These are phyloP conservation scores for Plebejus argus DNA, from an alignment of 2,888 invertebrate species.

Conservation along the genomic window DNA sequence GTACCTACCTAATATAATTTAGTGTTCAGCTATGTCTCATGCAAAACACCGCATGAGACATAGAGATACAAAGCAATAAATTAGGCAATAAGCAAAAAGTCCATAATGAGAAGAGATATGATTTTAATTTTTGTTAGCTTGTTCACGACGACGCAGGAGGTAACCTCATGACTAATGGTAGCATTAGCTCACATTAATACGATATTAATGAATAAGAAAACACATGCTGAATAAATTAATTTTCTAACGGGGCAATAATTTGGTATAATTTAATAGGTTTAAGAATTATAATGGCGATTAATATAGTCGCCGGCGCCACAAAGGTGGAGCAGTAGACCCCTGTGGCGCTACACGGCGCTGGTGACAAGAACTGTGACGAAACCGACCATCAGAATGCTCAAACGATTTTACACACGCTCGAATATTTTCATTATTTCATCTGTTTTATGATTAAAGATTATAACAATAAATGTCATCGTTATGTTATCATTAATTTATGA, in stretches of 20 bases:
- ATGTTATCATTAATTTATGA: neutral
- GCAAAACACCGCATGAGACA: conserved; percentile 11
- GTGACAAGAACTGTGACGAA: conserved; percentile 49
- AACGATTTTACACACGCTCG: conserved; percentile 21
- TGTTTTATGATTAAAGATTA: neutral
- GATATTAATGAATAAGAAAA: conserved; percentile 26
- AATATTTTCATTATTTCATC: neutral
- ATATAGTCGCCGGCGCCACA: conserved; percentile 46
- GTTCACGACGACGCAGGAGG: conserved; percentile 23
- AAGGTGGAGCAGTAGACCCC: conserved; percentile 49
- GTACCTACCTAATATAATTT: too few species aligned
- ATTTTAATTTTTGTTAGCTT: conserved; percentile 19
- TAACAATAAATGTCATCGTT: neutral
- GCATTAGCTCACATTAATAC: conserved; percentile 12
- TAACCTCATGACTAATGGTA: conserved; percentile 5
- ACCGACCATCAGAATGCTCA: conserved; percentile 23
- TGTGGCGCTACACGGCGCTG: conserved; percentile 46
- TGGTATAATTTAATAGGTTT: conserved; percentile 19
- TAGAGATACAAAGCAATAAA: neutral
- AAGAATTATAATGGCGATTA: conserved; percentile 27
- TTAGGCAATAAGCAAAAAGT: conserved; percentile 19
- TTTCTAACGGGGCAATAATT: conserved; percentile 21
- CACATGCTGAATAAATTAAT: conserved; percentile 22
- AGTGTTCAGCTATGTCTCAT: neutral
- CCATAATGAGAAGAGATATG: neutral